Base-by-base conservation (phyloP, 2,888 invertebrate species). In the Oxyteleia sp. region DNA sequence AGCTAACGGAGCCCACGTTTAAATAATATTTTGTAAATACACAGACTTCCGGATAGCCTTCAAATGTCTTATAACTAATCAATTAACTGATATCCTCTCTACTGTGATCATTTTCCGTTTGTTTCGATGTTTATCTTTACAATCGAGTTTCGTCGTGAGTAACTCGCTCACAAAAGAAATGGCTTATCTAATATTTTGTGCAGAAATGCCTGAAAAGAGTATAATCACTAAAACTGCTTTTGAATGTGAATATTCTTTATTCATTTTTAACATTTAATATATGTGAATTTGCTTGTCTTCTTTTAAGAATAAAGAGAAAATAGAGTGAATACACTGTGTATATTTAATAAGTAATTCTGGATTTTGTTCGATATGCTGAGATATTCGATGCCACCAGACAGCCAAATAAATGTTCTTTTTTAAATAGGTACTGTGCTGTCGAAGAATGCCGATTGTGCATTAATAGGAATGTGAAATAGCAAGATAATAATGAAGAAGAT, bases 181-280 rank as follows among this genome's bases (percentile, higher is more conserved):
- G 41, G 66, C 13, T 66, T 64, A 26, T 11, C 13, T 49, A 57
- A 29, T 49, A 59, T 26, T 74, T 66, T 76, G 49, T 59, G 51
- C 76, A 76, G 49, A 64, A 68, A 68, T 20, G 49, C 68, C 66
- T 76, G 59, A 2, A 76, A 76, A 76, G 20, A n/a, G n/a, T n/a
- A n/a, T n/a, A n/a, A n/a, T n/a, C n/a, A n/a, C n/a, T n/a, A n/a
- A n/a, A n/a, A n/a, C n/a, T n/a, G n/a, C n/a, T n/a, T n/a, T n/a
- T n/a, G n/a, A n/a, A n/a, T n/a, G n/a, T n/a, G n/a, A n/a, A n/a
- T n/a, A n/a, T n/a, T n/a, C n/a, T n/a, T n/a, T n/a, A n/a, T n/a
- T n/a, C n/a, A n/a, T n/a, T n/a, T n/a, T n/a, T n/a, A n/a, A n/a
- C n/a, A n/a, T n/a, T n/a, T n/a, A n/a, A n/a, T n/a, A n/a, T n/a